Base-by-base conservation (phyloP, 2,113 vertebrate species). In the Neomonachus schauinslandi region DNA sequence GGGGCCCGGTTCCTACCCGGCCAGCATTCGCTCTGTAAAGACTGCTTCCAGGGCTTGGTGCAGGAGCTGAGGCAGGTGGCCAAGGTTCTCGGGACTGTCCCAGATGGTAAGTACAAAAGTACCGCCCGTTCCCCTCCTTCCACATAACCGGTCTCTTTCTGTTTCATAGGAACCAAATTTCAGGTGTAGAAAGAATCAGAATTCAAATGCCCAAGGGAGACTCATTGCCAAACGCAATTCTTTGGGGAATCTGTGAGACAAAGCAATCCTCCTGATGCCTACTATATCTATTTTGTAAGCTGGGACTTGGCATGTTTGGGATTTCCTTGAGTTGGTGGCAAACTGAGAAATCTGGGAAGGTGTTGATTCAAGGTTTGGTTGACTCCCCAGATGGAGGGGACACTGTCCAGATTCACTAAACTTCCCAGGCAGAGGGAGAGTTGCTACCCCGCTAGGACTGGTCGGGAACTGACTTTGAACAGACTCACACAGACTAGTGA, bases 1-100 rank as follows among this genome's bases (percentile, higher is more conserved):
- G 84, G 92, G n/a, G 89, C 83, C 87, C 1, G 33, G 65, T 99
- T 99, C 61, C 98, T 99, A 5, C 99, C 99, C 4, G 99, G 99
- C 71, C 99, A 99, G 0, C 91, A 92, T 76, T 18, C 98, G 96
- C 90, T 98, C 95, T 98, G 98, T 95, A 98, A 97, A 2, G 97
- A 98, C 63, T 98, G 96, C 71, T 97, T 98, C 57, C 83, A 86
- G 81, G 93, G 97, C 69, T 82, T 97, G 80, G 77, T 91, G 16
- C 74, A 90, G 80, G 80, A 95, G 22, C 42, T 76, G 18, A 55
- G 33, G 2, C 95, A 88, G 21, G 53, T 42, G 74, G 26, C 92
- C 93, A 80, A 80, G 13, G 24, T 33, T 96, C 65, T 8, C 0
- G 8, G 80, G 69, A 89, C 74, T 87, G 51, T 96, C 69, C 39